Evolutionary conservation across 2,797 vertebrate species (phyloP).

Genomic region (Trachurus trachurus): DNA sequence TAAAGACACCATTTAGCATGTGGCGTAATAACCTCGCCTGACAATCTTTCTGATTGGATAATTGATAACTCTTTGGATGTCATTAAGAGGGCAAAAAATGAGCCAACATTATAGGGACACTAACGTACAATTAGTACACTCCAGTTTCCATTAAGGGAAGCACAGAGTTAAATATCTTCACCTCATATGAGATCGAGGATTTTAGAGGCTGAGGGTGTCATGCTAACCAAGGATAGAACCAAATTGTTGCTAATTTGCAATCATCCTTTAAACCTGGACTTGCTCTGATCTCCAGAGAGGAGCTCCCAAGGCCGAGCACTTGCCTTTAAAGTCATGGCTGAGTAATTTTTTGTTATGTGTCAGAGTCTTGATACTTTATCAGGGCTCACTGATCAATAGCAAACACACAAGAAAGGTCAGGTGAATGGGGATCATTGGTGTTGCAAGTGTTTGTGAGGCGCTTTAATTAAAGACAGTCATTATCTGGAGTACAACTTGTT

Average conservation of each 20-base stretch:
- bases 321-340: neutral
- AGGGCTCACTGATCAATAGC: neutral
- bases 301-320: neutral
- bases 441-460: neutral
- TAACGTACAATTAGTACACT: neutral
- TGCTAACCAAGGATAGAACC: constrained; percentile 1
- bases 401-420: neutral
- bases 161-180: neutral
- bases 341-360: constrained; percentile 1
- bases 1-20: neutral
- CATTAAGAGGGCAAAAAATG: neutral
- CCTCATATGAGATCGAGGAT: neutral
- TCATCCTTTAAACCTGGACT: neutral
- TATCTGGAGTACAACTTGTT: neutral
- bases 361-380: neutral
- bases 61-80: neutral
- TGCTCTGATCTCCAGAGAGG: neutral
- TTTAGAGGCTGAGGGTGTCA: constrained; percentile 3
- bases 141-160: constrained; percentile 7
- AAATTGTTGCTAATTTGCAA: constrained; percentile 6
- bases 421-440: neutral
- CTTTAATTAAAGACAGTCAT: neutral
- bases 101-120: neutral
- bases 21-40: neutral
- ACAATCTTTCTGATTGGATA: neutral